Evolutionary conservation across 2,888 invertebrate species (phyloP), one percentile per base, ranked within the genome.

Genomic region (Malachius bipustulatus): DNA sequence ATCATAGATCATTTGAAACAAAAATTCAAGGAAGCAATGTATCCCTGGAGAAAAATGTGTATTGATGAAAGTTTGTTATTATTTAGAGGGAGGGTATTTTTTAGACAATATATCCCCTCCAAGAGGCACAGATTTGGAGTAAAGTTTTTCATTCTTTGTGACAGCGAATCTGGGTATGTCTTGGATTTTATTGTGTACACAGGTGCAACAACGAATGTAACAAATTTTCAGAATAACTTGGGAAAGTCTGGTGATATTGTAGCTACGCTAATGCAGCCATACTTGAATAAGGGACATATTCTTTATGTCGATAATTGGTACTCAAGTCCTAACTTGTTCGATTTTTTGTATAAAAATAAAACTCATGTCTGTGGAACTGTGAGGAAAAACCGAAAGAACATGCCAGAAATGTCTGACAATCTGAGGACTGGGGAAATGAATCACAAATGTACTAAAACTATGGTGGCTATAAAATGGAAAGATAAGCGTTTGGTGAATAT

Each of bases 401-500:
- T 42, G 36, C 38, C 44, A 11, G 10, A 30, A 15, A 8, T 41
- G 30, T 30, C 35, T 8, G 15, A 26, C 28, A 35, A 37, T 30
- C 6, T 40, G 15, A 30, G 35, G 4, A n/a, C 13, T 13, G 34
- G 39, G 10, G 36, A 34, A 10, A 30, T 38, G 15, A 24, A 10
- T 3, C 13, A 11, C 26, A 4, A 35, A 2, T 8, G 12, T 24
- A 32, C 37, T 28, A 26, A 38, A 15, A 39, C 37, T 30, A 14
- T 53, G 14, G n/a, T 52, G 12, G 47, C 46, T 4, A 30, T 51
- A 26, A 54, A 56, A 43, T 55, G 55, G 52, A 33, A 37, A 19
- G 51, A 57, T 32, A 54, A 52, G 36, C 30, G 48, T 30, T 47
- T 52, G 19, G 50, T 54, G 4, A 27, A 35, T 27, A 47, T 48